These are phyloP conservation scores for Anastatus disparis DNA, from an alignment of 1,140 invertebrate species.

Conservation along the genomic window DNA sequence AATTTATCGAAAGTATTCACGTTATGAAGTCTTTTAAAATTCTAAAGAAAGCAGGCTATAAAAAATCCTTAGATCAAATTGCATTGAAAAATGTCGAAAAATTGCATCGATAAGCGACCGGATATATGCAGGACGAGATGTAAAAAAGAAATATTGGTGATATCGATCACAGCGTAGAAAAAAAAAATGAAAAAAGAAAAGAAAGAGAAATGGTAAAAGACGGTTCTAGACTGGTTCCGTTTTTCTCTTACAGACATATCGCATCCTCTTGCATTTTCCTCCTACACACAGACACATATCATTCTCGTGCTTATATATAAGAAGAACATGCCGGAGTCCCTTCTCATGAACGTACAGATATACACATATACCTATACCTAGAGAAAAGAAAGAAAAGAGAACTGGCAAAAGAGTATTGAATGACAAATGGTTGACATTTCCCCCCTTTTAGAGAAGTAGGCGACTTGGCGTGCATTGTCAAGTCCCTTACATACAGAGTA, in stretches of 20 bases:
- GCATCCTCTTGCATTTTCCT: not conserved
- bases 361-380: too few species aligned
- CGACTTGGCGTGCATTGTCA: not conserved
- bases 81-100: conserved; percentile 6
- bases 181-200: too few species aligned
- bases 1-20: too few species aligned
- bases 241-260: too few species aligned
- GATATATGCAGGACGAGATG: not conserved
- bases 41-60: not conserved
- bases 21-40: not conserved
- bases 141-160: not conserved
- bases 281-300: not conserved
- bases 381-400: not conserved
- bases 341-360: too few species aligned
- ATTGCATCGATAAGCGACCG: conserved; percentile 1
- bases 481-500: too few species aligned
- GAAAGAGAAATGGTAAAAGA: not conserved
- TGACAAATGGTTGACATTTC: conserved; percentile 35
- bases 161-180: not conserved
- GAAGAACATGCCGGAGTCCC: too few species aligned
- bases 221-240: too few species aligned
- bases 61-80: not conserved
- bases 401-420: conserved; percentile 5
- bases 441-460: not conserved
- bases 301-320: too few species aligned